Conservation (phyloP, 1,140 invertebrate species). For the Hestina assimilis region DNA sequence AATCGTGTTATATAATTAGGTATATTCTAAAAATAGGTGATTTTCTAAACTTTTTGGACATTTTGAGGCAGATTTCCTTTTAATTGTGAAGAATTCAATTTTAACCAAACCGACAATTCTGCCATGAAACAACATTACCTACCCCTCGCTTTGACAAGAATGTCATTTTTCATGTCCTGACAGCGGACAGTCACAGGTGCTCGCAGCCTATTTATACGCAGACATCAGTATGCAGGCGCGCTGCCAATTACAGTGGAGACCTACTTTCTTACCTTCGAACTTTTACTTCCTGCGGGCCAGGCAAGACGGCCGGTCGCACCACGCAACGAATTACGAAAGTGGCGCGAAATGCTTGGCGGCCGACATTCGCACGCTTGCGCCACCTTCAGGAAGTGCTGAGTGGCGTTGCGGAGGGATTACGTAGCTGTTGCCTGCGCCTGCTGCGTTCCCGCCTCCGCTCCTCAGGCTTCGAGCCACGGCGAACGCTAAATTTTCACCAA, state of each 20-base stretch:
- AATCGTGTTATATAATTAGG: too few species aligned
- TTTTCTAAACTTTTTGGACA: too few species aligned
- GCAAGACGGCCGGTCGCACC: conserved; percentile 68
- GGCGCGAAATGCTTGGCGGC: conserved; percentile 75
- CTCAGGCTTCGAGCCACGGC: neutral
- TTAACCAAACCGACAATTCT: too few species aligned
- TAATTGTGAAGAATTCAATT: too few species aligned
- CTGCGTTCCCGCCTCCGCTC: conserved; percentile 17
- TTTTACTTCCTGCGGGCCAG: conserved; percentile 77
- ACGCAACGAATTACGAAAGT: conserved; percentile 76
- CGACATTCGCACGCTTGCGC: conserved; percentile 76
- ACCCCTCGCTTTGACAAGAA: conserved; percentile 23
- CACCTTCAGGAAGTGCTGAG: conserved; percentile 75
- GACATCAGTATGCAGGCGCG: conserved; percentile 72
- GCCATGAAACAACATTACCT: conserved; percentile 14
- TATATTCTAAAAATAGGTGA: too few species aligned
- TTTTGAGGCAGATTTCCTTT: too few species aligned
- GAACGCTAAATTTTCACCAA: neutral
- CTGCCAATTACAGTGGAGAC: conserved; percentile 74
- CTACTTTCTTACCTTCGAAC: conserved; percentile 78
- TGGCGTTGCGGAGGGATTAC: conserved; percentile 69
- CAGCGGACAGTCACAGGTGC: conserved; percentile 46
- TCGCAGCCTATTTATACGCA: conserved; percentile 61
- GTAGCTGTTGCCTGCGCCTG: conserved; percentile 47
- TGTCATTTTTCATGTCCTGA: conserved; percentile 42